Conservation (phyloP, 2,888 invertebrate genomes). For the Epicampocera succincta region DNA sequence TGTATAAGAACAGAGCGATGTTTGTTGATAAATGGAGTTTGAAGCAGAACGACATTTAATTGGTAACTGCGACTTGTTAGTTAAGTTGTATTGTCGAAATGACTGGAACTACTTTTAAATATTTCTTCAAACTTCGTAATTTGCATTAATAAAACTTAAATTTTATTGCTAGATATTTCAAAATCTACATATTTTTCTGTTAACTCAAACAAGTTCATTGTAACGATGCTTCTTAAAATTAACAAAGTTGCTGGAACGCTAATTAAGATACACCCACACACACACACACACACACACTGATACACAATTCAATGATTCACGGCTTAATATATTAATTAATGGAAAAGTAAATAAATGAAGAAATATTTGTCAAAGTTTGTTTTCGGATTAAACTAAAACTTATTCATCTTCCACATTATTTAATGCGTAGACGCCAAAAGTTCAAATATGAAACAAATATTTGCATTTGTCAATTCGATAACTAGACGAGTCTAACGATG, state of each 20-base stretch:
- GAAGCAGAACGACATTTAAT: too few species aligned
- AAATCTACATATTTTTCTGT: neutral
- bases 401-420: too few species aligned
- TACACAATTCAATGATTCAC: slow-evolving; percentile 35
- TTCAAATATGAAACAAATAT: too few species aligned
- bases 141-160: too few species aligned
- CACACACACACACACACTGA: slow-evolving; percentile 16
- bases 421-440: neutral
- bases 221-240: slow-evolving; percentile 37
- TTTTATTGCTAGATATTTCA: too few species aligned
- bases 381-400: slow-evolving; percentile 13
- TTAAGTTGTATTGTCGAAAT: too few species aligned
- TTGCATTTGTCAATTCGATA: too few species aligned
- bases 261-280: slow-evolving; percentile 47
- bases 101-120: too few species aligned
- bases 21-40: too few species aligned
- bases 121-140: neutral
- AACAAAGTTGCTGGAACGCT: slow-evolving; percentile 12
- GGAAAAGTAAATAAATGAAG: slow-evolving; percentile 25
- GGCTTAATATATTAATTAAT: slow-evolving; percentile 47
- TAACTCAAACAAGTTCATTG: slow-evolving; percentile 24
- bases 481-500: too few species aligned
- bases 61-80: too few species aligned
- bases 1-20: too few species aligned
- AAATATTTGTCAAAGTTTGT: slow-evolving; percentile 37